Conservation (phyloP, 2,797 vertebrate species). For the Rhodeus uyekii region DNA sequence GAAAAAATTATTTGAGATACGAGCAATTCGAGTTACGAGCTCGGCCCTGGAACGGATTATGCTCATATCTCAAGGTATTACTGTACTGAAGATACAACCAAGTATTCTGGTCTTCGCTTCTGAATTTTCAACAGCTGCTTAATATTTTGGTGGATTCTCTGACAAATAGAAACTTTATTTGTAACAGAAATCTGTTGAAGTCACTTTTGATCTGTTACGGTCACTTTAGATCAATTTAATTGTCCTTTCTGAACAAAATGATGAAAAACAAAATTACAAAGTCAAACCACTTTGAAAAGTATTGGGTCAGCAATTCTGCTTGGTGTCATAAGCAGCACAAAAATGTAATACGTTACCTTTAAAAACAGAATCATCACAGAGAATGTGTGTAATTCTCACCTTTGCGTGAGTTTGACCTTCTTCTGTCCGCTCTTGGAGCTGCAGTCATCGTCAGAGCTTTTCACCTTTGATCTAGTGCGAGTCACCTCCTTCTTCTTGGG, state of each 20-base stretch:
- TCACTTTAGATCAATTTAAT: background rate
- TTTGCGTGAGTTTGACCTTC: slow-evolving; percentile 80
- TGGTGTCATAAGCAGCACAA: background rate
- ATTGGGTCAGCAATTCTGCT: background rate
- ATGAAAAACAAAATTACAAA: background rate
- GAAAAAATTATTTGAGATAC: no score
- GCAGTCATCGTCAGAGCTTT: slow-evolving; percentile 86
- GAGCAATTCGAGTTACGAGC: no score
- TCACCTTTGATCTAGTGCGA: slow-evolving; percentile 85
- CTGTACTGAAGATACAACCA: no score
- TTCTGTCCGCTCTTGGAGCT: slow-evolving; percentile 84
- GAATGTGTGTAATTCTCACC: slow-evolving; percentile 36
- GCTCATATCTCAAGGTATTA: no score
- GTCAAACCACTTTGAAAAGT: background rate
- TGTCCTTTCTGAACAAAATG: background rate
- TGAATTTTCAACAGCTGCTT: no score
- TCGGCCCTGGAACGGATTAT: no score
- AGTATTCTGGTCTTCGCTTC: no score
- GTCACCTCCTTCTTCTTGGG: slow-evolving; percentile 88
- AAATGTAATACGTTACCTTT: background rate
- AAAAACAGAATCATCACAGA: background rate
- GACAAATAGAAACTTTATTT: background rate
- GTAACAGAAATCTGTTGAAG: background rate
- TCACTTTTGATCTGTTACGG: no score
- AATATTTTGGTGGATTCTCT: background rate